Evolutionary conservation across 1,140 invertebrate species (phyloP), one percentile per base, ranked within the genome.

Genomic region (Drosophila tristis): DNA sequence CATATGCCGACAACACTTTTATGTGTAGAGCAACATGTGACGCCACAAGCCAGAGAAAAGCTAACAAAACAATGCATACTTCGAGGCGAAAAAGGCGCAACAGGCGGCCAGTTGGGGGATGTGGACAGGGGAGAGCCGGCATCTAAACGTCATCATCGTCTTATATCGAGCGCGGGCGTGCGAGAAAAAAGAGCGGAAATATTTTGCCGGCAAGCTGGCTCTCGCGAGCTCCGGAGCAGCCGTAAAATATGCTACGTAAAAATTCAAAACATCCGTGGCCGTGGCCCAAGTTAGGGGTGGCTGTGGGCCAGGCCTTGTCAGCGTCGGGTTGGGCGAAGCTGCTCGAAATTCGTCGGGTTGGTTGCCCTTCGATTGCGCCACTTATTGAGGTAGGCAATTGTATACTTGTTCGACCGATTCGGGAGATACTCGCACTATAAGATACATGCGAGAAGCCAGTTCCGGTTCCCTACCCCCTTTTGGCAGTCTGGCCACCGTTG

Each of bases 311-410:
- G 7, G 15, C 8, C 43, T 25, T 4, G 9, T 16, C 58, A 62
- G 67, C 45, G 4, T 44, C 15, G 67, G 67, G 67, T 70, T 71
- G 54, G 47, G 35, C 71, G 63, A 57, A 47, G 48, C 39, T 74
- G 53, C 2, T 29, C 42, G 56, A 76, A 60, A 39, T 56, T 70
- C 47, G 42, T 45, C 53, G 56, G 80, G 66, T 75, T 75, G 66
- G 74, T 47, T 45, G 64, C 35, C 61, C 51, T 63, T 61, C 80
- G 70, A 76, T 85, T 70, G 79, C 51, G 58, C 73, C 67, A 84
- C 62, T 68, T 89, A 89, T 89, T 89, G 84, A 89, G 84, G 84
- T 89, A 89, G 84, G 80, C 84, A 77, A 58, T 70, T 7, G 29
- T 7, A 23, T 29, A 42, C 16, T 75, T 79, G 35, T 9, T 39